A percentile compares a stretch with the other conserved stretches of the same genome.
phyloP scores from a whole-genome alignment of 2,113 vertebrate genomes.

The Limnothrissa miodon region DNA sequence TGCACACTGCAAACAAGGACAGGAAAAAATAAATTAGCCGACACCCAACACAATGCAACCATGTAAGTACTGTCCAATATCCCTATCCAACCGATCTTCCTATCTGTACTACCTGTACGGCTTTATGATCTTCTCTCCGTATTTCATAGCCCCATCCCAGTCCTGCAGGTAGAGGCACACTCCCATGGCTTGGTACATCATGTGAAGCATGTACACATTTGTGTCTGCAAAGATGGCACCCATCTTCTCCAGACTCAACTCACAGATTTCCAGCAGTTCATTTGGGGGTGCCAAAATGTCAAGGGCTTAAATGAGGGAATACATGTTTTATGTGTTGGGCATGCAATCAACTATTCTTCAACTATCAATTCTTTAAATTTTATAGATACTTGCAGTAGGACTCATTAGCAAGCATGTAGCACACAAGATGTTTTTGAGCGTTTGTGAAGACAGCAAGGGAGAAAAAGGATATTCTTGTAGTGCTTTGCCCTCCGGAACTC shows the following conservation, averaged over 20 bases:
- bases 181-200: slow-evolving; percentile 99
- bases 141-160: slow-evolving; percentile 91
- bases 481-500: slow-evolving; percentile 96
- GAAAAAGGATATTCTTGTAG: slow-evolving; percentile 96
- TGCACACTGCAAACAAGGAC: slow-evolving; percentile 75
- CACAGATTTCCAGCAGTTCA: slow-evolving; percentile 94
- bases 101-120: slow-evolving; percentile 64
- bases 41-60: neutral
- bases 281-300: slow-evolving; percentile 81
- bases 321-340: too few relatives aligned
- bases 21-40: neutral
- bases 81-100: neutral
- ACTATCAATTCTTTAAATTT: too few relatives aligned
- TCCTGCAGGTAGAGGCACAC: slow-evolving; percentile 96
- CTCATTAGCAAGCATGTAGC: neutral
- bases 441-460: slow-evolving; percentile 9
- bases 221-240: slow-evolving; percentile 86
- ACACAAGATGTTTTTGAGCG: neutral
- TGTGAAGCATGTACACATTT: slow-evolving; percentile 96
- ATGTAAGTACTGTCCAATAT: neutral
- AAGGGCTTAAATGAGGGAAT: slow-evolving; percentile 67
- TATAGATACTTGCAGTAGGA: neutral
- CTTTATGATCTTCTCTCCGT: slow-evolving; percentile 86
- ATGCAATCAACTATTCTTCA: too few relatives aligned
- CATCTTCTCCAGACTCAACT: slow-evolving; percentile 95